Base-by-base conservation (phyloP, 2,797 vertebrate species). In the Microctenopoma steveboyesi region DNA sequence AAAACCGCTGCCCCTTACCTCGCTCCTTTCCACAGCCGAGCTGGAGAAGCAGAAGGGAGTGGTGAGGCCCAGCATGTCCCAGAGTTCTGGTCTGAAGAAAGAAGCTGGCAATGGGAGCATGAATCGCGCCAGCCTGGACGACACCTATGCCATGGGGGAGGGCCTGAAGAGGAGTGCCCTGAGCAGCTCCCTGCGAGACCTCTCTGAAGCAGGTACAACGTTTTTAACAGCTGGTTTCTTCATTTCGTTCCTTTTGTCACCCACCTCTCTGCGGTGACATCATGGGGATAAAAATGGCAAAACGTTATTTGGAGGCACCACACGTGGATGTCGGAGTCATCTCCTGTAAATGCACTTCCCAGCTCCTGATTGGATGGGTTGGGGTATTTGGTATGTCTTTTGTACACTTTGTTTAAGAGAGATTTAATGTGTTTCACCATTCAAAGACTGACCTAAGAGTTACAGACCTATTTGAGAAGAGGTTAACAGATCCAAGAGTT, bases 31-130 rank as follows among this genome's bases (percentile, higher is more conserved):
- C 72, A 58, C 93, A 99, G 98, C 97, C 3, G 98, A 99, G 89
- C 93, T 99, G 52, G 97, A 99, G 91, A 99, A 99, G 82, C 98
- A 99, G 94, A 99, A 98, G 80, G 97, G 98, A 0, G 93, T 98
- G 40, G 96, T 99, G 42, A 93, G 98, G 39, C 96, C 97, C 81
- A 97, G 96, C 90, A 96, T 98, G 93, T 98, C 97, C 35, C 97
- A 98, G 81, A 97, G 97, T 88, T 97, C 96, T 27, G 97, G 96
- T 48, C 92, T 98, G 83, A 98, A 98, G 89, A 98, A 97, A 85
- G 98, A 99, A 46, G 91, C 95, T 0, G 96, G 96, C 9, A 96
- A 95, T 0, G 95, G 97, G 25, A 95, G 83, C 0, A 94, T 98
- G 93, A 96, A 93, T 92, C 93, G 96, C 10, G 94, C 96, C 54